Base-by-base conservation (phyloP, 2,797 vertebrate genomes). In the Neostethus bicornis region DNA sequence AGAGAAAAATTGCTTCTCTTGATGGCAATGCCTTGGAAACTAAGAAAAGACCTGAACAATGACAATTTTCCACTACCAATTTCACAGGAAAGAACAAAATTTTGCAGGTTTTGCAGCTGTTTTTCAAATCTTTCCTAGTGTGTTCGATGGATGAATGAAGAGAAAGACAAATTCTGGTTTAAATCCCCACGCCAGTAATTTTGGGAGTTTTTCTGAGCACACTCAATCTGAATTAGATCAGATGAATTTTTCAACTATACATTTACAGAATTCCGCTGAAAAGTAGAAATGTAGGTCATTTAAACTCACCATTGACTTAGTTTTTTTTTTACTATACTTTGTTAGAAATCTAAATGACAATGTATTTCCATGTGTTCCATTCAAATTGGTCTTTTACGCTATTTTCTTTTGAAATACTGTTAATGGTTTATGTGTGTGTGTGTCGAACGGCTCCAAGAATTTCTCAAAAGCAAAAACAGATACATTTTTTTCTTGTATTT, bases 81-180 rank as follows among this genome's bases (percentile, higher is more conserved):
- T 71, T 52, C 55, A 53, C 39, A 51, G 67, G 34, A 34, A 49
- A 51, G 42, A 71, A 55, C 37, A 26, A 60, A 57, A 66, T 62
- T 70, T 55, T 53, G 29, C 31, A 34, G 57, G 51, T 56, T 45
- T 45, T 65, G 51, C 60, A 63, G 50, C 57, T 74, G 58, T 55
- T 79, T 46, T 14, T 41, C 66, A 60, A 66, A 60, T 20, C 35
- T 42, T 58, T 61, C 20, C 2, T 46, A 71, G 62, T 64, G 59
- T 53, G 57, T 16, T 29, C 28, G 48, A 54, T 44, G 61, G 56
- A 56, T 79, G 80, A 83, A 80, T 45, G 70, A 62, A 29, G 67
- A 73, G 76, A 77, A 81, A 79, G 67, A 63, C 64, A 80, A 75
- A 73, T 45, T 51, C 59, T 84, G 85, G 73, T 73, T 81, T 75